Evolutionary conservation across 2,797 vertebrate genomes (phyloP).

Genomic region (Hybognathus amarus): DNA sequence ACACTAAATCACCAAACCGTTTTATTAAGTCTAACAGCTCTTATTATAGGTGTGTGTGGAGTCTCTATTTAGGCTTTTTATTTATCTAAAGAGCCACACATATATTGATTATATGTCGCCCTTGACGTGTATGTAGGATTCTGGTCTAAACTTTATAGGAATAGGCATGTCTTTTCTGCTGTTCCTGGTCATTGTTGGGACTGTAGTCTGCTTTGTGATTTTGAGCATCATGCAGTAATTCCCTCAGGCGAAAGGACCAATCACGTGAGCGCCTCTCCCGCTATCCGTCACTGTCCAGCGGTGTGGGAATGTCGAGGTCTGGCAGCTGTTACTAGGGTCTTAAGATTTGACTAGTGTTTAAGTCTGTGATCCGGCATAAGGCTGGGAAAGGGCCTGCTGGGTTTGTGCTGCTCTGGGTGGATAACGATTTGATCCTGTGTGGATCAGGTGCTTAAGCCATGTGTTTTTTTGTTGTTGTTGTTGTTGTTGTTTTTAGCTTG

Average conservation of each 20-base stretch:
- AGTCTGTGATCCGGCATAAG: constrained; percentile 36
- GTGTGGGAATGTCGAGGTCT: constrained; percentile 61
- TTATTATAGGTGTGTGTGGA: constrained; percentile 6
- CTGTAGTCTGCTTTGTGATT: constrained; percentile 19
- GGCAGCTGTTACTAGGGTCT: constrained; percentile 72
- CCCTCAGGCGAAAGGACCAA: constrained; percentile 21
- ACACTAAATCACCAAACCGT: constrained; percentile 12
- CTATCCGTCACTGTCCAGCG: constrained; percentile 72
- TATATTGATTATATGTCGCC: background rate
- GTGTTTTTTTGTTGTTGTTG: background rate
- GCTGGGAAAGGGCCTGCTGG: constrained; percentile 22
- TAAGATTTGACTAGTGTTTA: constrained; percentile 64
- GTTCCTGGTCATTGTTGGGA: background rate
- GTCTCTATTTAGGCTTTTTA: background rate
- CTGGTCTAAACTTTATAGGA: background rate
- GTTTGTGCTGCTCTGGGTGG: constrained; percentile 12
- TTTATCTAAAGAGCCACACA: background rate
- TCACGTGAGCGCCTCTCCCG: constrained; percentile 69
- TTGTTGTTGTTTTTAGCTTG: background rate
- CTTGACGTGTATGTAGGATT: background rate
- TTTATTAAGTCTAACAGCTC: constrained; percentile 12
- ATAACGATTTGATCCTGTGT: constrained; percentile 29
- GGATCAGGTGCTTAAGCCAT: constrained; percentile 3
- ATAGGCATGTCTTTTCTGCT: background rate
- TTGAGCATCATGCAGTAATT: constrained; percentile 18